Evolutionary conservation across 2,113 vertebrate species (phyloP).

Genomic region (Synodontis membranacea): DNA sequence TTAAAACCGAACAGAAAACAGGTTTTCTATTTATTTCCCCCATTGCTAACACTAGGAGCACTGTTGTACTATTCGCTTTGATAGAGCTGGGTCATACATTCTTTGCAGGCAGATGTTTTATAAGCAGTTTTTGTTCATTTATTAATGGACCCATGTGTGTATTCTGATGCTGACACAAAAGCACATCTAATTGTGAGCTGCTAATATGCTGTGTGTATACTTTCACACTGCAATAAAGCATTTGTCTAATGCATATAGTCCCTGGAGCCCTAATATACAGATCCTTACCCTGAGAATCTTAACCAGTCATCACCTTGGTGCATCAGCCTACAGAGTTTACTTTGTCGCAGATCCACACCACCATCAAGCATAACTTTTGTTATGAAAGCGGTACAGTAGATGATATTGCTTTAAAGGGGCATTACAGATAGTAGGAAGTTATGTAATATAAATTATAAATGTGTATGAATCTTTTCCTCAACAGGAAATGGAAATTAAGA

Average conservation of each 20-base stretch:
- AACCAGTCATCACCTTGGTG: neutral
- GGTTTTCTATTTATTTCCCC: neutral
- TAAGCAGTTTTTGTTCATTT: slow-evolving; percentile 5
- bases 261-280: neutral
- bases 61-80: neutral
- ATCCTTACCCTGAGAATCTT: neutral
- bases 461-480: neutral
- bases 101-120: neutral
- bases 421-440: neutral
- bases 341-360: neutral
- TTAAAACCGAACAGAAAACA: neutral
- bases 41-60: neutral
- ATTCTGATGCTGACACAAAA: slow-evolving; percentile 1
- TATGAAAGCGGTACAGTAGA: neutral
- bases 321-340: neutral
- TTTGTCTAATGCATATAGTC: slow-evolving; percentile 5
- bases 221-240: slow-evolving; percentile 5
- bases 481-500: slow-evolving; percentile 97
- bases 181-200: neutral
- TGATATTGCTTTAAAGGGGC: neutral
- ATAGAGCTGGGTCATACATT: neutral
- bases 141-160: neutral
- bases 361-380: neutral
- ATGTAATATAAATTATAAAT: neutral
- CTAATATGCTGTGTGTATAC: slow-evolving; percentile 8